These are phyloP conservation scores for Coracopsis vasa DNA, from an alignment of 2,113 vertebrate species.

Conservation along the genomic window DNA sequence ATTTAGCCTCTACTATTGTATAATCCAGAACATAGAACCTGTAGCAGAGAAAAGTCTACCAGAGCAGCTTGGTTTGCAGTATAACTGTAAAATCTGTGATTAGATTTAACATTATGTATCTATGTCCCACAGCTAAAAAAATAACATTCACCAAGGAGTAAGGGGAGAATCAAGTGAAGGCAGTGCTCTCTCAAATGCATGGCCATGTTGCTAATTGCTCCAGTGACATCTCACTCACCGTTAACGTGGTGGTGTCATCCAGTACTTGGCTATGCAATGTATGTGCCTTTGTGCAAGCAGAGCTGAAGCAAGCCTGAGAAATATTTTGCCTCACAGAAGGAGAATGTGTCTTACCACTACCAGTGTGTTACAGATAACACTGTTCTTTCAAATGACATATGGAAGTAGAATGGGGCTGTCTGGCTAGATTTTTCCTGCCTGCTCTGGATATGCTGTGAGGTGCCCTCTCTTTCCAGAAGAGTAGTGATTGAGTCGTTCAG, in stretches of 20 bases:
- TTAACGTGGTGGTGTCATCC: not conserved
- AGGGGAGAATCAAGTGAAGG: not conserved
- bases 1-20: not conserved
- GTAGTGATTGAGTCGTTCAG: not conserved
- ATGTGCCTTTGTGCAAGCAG: not conserved
- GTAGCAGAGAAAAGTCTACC: not conserved
- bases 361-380: not conserved
- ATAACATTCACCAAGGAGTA: not conserved
- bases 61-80: not conserved
- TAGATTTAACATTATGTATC: not conserved
- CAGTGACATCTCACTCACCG: not conserved
- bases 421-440: not conserved
- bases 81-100: not conserved
- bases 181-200: not conserved
- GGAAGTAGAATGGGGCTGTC: not conserved
- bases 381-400: not conserved
- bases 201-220: not conserved
- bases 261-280: not conserved
- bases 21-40: not conserved
- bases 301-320: not conserved
- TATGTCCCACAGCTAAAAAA: not conserved
- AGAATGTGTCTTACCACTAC: not conserved
- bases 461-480: not conserved
- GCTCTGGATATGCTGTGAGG: not conserved
- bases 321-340: not conserved